Conservation (phyloP, 1,140 invertebrate genomes). For the Diorhabda sublineata region DNA sequence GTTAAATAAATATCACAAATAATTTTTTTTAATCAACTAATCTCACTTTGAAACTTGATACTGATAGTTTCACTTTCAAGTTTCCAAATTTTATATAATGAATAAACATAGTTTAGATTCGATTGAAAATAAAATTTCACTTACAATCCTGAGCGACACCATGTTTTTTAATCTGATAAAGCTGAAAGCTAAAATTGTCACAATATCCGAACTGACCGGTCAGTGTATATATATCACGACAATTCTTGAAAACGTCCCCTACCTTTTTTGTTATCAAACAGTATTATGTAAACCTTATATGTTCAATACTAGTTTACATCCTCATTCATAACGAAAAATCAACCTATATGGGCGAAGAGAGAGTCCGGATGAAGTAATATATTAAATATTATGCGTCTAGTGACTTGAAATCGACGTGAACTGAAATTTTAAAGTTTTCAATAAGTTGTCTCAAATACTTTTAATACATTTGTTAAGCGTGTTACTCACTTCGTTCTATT, state of each 20-base stretch:
- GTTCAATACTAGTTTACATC: constrained; percentile 2
- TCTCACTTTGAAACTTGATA: no score
- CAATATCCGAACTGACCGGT: not conserved
- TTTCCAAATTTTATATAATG: no score
- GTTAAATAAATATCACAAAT: no score
- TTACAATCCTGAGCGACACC: not conserved
- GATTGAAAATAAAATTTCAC: not conserved
- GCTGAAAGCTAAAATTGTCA: not conserved
- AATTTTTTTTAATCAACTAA: no score
- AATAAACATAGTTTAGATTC: no score
- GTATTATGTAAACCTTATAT: not conserved
- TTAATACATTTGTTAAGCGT: no score
- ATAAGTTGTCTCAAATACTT: no score
- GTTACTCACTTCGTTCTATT: no score
- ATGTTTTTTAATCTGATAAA: not conserved
- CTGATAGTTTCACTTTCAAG: no score
- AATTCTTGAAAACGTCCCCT: not conserved
- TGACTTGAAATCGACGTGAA: not conserved
- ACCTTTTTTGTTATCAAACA: not conserved
- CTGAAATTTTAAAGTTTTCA: no score
- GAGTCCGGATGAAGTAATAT: not conserved
- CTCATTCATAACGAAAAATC: not conserved
- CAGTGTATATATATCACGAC: not conserved
- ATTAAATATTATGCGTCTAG: not conserved
- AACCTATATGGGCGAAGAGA: not conserved